Percentiles rank a stretch among this genome's conserved stretches.
Conservation (phyloP, 2,888 invertebrate genomes). For the Drosophila engyochracea region DNA sequence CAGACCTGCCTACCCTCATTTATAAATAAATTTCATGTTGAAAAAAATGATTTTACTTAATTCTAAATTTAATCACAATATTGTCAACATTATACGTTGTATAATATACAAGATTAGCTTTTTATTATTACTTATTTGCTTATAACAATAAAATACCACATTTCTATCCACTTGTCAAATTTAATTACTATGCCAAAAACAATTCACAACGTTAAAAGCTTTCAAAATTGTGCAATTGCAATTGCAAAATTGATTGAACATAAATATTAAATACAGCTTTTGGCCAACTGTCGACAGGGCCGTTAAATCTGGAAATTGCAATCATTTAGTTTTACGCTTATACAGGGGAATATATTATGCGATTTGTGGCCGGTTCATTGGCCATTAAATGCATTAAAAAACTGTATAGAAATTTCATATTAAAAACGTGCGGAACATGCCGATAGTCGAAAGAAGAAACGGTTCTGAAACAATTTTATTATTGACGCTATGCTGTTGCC, state of each 20-base stretch:
- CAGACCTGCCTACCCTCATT: neutral
- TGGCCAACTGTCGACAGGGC: neutral
- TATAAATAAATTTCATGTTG: neutral
- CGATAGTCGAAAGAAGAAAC: conserved; percentile 27
- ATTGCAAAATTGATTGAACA: conserved; percentile 8
- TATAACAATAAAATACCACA: neutral
- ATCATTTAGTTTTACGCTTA: conserved; percentile 6
- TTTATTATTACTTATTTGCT: neutral
- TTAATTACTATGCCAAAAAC: neutral
- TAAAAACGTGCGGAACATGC: conserved; percentile 66
- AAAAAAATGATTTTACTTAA: neutral
- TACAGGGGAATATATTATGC: conserved; percentile 14
- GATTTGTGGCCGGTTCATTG: conserved; percentile 42
- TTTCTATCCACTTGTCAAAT: conserved; percentile 4
- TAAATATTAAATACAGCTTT: conserved; percentile 19
- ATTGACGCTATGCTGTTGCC: conserved; percentile 35
- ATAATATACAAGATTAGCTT: neutral
- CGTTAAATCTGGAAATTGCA: conserved; percentile 13
- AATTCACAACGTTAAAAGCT: neutral
- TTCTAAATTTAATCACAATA: neutral
- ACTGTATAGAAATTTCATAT: conserved; percentile 45
- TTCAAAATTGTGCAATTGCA: neutral
- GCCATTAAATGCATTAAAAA: conserved; percentile 35
- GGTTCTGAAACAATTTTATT: conserved; percentile 30
- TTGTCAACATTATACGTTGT: too few relatives aligned